A percentile compares a stretch with the other conserved stretches of the same genome.
Conservation (phyloP, 2,113 vertebrate species). For the Saccopteryx bilineata region DNA sequence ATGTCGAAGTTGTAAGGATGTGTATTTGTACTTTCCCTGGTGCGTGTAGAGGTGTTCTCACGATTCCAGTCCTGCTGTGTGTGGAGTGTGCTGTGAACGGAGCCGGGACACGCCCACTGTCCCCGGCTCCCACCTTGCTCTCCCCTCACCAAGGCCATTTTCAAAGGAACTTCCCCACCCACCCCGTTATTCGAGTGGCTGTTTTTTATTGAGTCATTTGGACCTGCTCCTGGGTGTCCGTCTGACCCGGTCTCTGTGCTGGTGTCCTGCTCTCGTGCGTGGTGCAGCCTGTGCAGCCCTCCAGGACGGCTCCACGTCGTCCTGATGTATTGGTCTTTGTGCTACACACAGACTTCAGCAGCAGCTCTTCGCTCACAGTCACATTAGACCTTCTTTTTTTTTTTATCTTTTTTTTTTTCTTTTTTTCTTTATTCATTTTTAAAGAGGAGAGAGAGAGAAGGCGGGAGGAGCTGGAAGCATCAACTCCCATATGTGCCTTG, state of each 20-base stretch:
- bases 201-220: too few species aligned
- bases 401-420: too few species aligned
- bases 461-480: too few species aligned
- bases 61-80: too few species aligned
- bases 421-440: too few species aligned
- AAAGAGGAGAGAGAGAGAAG: too few species aligned
- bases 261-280: rapidly evolving
- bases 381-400: background rate
- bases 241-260: background rate
- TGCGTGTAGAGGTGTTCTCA: background rate
- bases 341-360: rapidly evolving
- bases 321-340: background rate
- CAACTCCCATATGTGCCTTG: too few species aligned
- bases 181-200: background rate
- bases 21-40: background rate
- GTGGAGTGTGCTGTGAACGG: background rate
- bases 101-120: rapidly evolving
- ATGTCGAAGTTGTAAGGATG: background rate
- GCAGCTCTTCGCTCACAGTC: background rate
- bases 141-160: background rate
- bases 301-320: background rate
- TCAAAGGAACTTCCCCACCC: background rate
- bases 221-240: background rate
- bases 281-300: rapidly evolving
- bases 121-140: rapidly evolving